A percentile compares a stretch with the other conserved stretches of the same genome.
Conservation (phyloP, 2,888 invertebrate species). For the Axea sp. region DNA sequence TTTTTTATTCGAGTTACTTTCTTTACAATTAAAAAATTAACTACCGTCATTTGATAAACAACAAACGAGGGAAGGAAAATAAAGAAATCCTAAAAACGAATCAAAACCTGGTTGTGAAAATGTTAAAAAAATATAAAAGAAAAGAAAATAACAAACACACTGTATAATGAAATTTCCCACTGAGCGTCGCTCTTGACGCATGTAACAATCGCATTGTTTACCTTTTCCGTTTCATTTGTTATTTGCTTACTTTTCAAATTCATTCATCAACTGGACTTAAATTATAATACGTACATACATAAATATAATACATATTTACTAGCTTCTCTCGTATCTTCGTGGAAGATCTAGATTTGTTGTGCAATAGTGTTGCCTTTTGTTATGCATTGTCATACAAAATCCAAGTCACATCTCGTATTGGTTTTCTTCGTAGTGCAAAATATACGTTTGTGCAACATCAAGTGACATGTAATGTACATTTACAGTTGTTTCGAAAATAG, state of each 20-base stretch:
- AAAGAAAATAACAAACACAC: no score
- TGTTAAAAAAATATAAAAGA: constrained; percentile 10
- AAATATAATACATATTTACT: constrained; percentile 73
- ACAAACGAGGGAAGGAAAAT: constrained; percentile 17
- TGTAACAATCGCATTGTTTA: constrained; percentile 7
- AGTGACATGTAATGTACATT: constrained; percentile 43
- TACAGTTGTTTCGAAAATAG: constrained; percentile 45
- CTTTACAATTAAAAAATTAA: constrained; percentile 24
- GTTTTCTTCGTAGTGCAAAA: constrained; percentile 43
- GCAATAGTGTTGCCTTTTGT: constrained; percentile 44
- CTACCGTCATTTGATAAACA: constrained; percentile 7
- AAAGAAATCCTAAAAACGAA: constrained; percentile 23
- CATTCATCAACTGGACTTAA: constrained; percentile 44
- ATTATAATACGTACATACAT: constrained; percentile 71
- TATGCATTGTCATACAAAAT: constrained; percentile 46
- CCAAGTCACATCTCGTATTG: constrained; percentile 26
- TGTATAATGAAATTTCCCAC: constrained; percentile 14
- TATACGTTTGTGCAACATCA: constrained; percentile 51
- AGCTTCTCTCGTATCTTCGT: constrained; percentile 59
- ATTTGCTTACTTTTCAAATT: constrained; percentile 18
- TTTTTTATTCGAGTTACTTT: constrained; percentile 36
- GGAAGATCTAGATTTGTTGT: constrained; percentile 58
- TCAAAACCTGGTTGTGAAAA: constrained; percentile 19
- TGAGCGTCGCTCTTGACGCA: background rate
- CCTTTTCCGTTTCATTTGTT: constrained; percentile 23